Conservation (phyloP, 1,140 invertebrate species). For the Drusus annulatus region DNA sequence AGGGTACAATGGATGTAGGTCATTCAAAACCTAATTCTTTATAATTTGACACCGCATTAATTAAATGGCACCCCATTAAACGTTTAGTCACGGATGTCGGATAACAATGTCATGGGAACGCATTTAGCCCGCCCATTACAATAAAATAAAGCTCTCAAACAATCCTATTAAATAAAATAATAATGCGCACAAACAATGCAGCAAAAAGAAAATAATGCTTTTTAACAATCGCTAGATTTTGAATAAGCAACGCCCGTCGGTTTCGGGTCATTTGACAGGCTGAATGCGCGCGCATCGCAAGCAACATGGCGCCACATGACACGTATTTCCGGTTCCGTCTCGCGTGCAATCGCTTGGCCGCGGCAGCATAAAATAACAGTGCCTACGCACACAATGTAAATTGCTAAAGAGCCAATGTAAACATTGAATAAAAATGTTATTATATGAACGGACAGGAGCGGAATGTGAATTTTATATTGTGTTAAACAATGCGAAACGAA, state of each 20-base stretch:
- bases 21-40: too few relatives aligned
- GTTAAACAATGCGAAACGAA: too few relatives aligned
- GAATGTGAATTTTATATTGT: background rate
- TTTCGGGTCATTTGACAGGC: slow-evolving; percentile 27
- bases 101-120: slow-evolving; percentile 12
- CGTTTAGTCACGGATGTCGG: background rate
- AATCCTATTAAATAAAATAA: too few relatives aligned
- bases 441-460: background rate
- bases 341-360: background rate
- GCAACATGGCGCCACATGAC: slow-evolving; percentile 23
- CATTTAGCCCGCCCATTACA: background rate
- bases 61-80: background rate
- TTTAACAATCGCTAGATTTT: slow-evolving; percentile 17
- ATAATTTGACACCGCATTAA: background rate
- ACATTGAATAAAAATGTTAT: slow-evolving; percentile 23
- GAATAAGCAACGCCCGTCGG: slow-evolving; percentile 1
- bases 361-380: too few relatives aligned
- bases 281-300: slow-evolving; percentile 18
- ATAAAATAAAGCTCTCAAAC: too few relatives aligned
- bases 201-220: slow-evolving; percentile 1
- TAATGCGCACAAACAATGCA: too few relatives aligned
- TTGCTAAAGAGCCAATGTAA: background rate
- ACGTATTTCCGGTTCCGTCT: slow-evolving; percentile 15
- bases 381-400: too few relatives aligned
- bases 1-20: too few relatives aligned